Percentiles rank a stretch among this genome's conserved stretches.
Evolutionary conservation across 2,113 vertebrate genomes (phyloP).

Genomic region (Scomber japonicus): DNA sequence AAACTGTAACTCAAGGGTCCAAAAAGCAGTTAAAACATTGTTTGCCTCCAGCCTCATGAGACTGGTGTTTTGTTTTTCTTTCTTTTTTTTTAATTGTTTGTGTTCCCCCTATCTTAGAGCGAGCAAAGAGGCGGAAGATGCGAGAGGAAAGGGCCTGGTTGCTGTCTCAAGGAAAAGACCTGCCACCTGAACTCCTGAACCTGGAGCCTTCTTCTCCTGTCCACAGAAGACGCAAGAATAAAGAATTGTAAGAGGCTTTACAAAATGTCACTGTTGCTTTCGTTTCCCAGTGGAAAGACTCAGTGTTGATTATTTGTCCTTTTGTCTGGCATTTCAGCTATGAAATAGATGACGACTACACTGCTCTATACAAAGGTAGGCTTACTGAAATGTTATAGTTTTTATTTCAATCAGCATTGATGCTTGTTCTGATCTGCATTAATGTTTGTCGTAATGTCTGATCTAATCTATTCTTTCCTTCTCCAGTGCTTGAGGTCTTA

Average conservation of each 20-base stretch:
- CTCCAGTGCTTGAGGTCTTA: constrained; percentile 92
- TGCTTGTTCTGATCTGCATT: background rate
- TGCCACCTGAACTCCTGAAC: constrained; percentile 93
- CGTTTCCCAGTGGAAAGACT: background rate
- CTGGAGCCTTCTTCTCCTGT: constrained; percentile 92
- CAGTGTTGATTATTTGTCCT: background rate
- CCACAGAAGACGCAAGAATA: constrained; percentile 86
- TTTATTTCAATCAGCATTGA: background rate
- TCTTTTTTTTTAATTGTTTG: constrained; percentile 12
- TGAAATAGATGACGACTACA: constrained; percentile 97
- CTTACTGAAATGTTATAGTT: background rate
- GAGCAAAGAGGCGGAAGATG: constrained; percentile 93
- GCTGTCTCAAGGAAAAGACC: constrained; percentile 94
- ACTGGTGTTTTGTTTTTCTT: background rate
- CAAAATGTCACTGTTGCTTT: background rate
- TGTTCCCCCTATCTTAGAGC: constrained; percentile 82
- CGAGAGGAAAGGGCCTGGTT: constrained; percentile 95
- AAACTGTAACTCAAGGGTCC: constrained; percentile 44
- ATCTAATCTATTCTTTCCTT: background rate
- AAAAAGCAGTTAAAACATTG: constrained; percentile 23
- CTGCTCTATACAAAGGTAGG: constrained; percentile 96
- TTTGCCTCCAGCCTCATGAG: constrained; percentile 10
- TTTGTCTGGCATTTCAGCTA: constrained; percentile 85
- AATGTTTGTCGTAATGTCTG: background rate
- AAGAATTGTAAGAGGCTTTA: constrained; percentile 90